phyloP scores from a whole-genome alignment of 1,140 invertebrate species.

The Drosophila kanapiae region DNA sequence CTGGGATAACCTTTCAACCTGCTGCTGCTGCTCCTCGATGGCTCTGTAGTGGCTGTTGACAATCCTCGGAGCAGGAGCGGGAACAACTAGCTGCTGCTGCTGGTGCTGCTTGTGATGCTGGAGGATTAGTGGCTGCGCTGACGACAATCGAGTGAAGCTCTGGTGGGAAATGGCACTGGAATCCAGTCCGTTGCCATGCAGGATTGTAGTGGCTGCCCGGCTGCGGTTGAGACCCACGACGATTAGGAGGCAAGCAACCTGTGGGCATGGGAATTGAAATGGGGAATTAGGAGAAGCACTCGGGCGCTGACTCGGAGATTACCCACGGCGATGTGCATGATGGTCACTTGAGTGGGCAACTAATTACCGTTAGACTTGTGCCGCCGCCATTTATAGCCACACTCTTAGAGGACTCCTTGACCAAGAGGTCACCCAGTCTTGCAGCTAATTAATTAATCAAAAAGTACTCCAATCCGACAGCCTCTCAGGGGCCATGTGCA shows the following conservation, averaged over 20 bases:
- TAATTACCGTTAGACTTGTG: constrained; percentile 48
- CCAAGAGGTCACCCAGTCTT: constrained; percentile 33
- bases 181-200: constrained; percentile 57
- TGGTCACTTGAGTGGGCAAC: constrained; percentile 53
- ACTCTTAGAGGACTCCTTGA: constrained; percentile 45
- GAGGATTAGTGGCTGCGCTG: constrained; percentile 26
- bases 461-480: constrained; percentile 58
- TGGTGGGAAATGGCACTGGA: constrained; percentile 85
- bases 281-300: neutral
- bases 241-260: constrained; percentile 32
- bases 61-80: constrained; percentile 43
- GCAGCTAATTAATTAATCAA: constrained; percentile 74
- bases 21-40: neutral
- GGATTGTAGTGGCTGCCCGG: constrained; percentile 52
- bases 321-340: constrained; percentile 48
- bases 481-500: constrained; percentile 43
- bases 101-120: constrained; percentile 15
- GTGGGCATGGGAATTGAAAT: neutral
- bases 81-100: constrained; percentile 5
- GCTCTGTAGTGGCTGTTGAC: constrained; percentile 27
- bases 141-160: constrained; percentile 72
- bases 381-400: constrained; percentile 44
- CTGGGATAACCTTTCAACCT: constrained; percentile 4
- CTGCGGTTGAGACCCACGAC: neutral
- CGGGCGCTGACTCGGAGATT: constrained; percentile 11